A percentile compares a stretch with the other conserved stretches of the same genome.
Conservation (phyloP, 2,888 invertebrate species). For the Mayetiola destructor region DNA sequence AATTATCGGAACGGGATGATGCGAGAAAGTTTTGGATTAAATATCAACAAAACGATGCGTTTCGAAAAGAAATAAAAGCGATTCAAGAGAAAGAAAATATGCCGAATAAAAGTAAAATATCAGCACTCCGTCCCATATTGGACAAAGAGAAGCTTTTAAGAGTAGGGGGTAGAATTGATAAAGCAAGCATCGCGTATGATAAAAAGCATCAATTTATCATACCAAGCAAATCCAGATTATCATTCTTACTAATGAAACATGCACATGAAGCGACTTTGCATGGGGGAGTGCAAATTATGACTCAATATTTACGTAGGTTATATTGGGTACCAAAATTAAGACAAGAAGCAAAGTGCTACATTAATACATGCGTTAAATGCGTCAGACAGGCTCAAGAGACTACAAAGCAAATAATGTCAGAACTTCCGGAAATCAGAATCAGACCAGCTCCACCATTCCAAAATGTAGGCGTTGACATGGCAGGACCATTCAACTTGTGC, state of each 20-base stretch:
- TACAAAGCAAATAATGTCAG: background rate
- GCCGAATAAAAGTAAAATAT: background rate
- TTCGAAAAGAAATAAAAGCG: background rate
- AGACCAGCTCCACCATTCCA: background rate
- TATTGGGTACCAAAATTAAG: background rate
- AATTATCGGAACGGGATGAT: background rate
- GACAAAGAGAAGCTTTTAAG: background rate
- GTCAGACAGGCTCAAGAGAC: background rate
- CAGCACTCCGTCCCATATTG: background rate
- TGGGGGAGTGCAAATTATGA: background rate
- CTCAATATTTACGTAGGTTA: background rate
- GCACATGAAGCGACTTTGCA: background rate
- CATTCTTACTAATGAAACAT: background rate
- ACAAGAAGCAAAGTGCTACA: background rate
- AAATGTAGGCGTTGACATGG: slow-evolving; percentile 20
- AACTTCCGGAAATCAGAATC: background rate
- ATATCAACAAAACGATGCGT: background rate
- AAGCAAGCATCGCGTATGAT: background rate
- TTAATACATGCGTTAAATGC: background rate
- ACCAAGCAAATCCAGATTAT: background rate
- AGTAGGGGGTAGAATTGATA: background rate
- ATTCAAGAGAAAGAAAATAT: background rate
- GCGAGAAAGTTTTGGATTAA: background rate
- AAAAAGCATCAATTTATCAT: background rate
- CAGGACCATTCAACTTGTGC: slow-evolving; percentile 17